These are phyloP conservation scores for Volucella bombylans DNA, from an alignment of 2,888 invertebrate species.

Conservation along the genomic window DNA sequence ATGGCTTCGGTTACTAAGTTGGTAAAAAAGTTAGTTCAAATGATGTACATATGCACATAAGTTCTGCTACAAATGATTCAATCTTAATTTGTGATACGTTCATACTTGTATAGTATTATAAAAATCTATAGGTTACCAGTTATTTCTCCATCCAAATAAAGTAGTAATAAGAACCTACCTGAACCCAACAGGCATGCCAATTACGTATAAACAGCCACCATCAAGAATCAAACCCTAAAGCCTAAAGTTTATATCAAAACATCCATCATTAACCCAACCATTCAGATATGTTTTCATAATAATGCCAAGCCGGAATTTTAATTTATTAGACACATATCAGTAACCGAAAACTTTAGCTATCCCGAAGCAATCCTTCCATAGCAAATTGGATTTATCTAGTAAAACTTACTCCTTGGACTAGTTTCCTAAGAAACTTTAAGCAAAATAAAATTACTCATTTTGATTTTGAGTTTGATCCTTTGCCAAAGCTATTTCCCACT, in stretches of 20 bases:
- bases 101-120: too few species aligned
- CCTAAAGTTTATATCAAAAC: slow-evolving; percentile 1
- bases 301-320: slow-evolving; percentile 8
- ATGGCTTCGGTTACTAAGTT: too few species aligned
- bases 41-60: too few species aligned
- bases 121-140: too few species aligned
- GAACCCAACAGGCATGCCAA: neutral
- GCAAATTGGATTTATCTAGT: neutral
- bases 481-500: slow-evolving; percentile 42
- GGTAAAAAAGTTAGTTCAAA: too few species aligned
- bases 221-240: neutral
- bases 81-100: too few species aligned
- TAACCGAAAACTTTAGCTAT: slow-evolving; percentile 19
- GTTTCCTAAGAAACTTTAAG: slow-evolving; percentile 10
- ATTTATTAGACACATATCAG: slow-evolving; percentile 41
- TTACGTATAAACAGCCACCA: neutral
- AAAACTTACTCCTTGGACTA: slow-evolving; percentile 45
- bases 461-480: slow-evolving; percentile 51
- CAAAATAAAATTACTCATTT: slow-evolving; percentile 63
- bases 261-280: slow-evolving; percentile 39
- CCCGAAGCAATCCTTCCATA: neutral
- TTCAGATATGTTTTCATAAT: slow-evolving; percentile 13
- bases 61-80: too few species aligned
- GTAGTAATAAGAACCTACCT: neutral
- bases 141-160: too few species aligned